Base-by-base conservation (phyloP, 1,140 invertebrate genomes). In the Tetragonula clypearis region DNA sequence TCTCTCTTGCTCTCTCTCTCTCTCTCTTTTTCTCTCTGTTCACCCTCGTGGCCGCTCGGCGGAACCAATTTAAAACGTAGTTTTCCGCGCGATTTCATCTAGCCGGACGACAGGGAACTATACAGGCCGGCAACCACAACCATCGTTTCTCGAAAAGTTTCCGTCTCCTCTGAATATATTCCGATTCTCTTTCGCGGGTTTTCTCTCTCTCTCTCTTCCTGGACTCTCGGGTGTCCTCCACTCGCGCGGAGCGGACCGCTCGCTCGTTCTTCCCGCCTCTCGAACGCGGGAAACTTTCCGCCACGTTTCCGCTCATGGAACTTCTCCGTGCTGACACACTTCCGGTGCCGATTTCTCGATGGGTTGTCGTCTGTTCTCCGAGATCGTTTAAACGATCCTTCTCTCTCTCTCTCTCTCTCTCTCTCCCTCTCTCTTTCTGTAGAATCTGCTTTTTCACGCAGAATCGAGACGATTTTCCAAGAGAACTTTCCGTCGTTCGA, bases 51-150 rank as follows among this genome's bases (percentile, higher is more conserved):
- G 15, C 53, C n/a, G 2, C 53, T 19, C 6, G 19, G 30, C 6
- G 30, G 9, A 21, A 58, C 55, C 82, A 79, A 84, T 84, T 84
- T 79, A 79, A 79, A 79, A 79, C 41, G 68, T 84, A 79, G 82
- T 75, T 74, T 80, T 85, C 84, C 78, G 78, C 78, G 71, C 78
- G 83, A 81, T 85, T 85, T 74, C 78, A 55, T 74, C 78, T 30
- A 19, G 71, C 58, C 58, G 58, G 68, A 74, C 84, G 84, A 75
- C 65, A 19, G 60, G 69, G 74, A 84, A 62, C 53, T 56, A 68
- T 56, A 11, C 15, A 71, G 3, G n/a, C 35, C 15, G 19, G 30
- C 4, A 74, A 79, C 56, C 83, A 76, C 68, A 58, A 65, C 41
- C 41, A 80, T 11, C 77, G 69, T 68, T 35, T 35, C 35, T 74